A percentile compares a stretch with the other conserved stretches of the same genome.
Conservation (phyloP, 2,113 vertebrate genomes). For the Empidonax traillii region DNA sequence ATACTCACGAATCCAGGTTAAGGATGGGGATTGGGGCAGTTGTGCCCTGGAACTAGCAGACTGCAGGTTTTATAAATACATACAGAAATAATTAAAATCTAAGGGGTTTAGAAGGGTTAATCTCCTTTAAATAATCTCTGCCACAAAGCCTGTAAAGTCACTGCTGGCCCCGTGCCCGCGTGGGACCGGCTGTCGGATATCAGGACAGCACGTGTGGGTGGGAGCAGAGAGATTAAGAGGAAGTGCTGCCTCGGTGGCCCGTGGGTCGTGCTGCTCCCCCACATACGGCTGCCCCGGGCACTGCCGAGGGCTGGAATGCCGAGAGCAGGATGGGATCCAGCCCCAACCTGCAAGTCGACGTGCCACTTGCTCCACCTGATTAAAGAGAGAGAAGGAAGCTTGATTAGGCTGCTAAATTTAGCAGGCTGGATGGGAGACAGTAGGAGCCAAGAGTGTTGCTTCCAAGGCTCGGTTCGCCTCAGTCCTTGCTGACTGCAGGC, state of each 20-base stretch:
- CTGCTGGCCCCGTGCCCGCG: constrained; percentile 70
- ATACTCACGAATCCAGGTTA: constrained; percentile 71
- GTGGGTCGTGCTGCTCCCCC: neutral
- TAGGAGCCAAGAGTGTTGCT: neutral
- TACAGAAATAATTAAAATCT: constrained; percentile 95
- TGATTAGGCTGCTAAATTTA: neutral
- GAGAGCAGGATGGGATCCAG: neutral
- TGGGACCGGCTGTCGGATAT: constrained; percentile 75
- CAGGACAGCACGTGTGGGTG: constrained; percentile 60
- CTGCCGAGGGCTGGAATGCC: neutral
- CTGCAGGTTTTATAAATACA: constrained; percentile 85
- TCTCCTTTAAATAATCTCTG: constrained; percentile 90
- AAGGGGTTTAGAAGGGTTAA: constrained; percentile 90
- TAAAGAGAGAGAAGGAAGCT: neutral
- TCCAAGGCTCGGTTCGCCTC: neutral
- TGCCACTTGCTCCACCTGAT: neutral
- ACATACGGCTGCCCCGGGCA: neutral
- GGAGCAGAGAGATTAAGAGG: constrained; percentile 52
- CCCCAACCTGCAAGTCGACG: neutral
- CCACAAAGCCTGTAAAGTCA: constrained; percentile 83
- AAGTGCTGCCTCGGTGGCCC: neutral
- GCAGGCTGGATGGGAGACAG: neutral
- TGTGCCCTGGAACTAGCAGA: constrained; percentile 76
- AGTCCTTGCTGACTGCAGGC: constrained; percentile 4
- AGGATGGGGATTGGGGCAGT: constrained; percentile 70